Base-by-base conservation (phyloP, 2,113 vertebrate species). In the Chloropsis cyanopogon region DNA sequence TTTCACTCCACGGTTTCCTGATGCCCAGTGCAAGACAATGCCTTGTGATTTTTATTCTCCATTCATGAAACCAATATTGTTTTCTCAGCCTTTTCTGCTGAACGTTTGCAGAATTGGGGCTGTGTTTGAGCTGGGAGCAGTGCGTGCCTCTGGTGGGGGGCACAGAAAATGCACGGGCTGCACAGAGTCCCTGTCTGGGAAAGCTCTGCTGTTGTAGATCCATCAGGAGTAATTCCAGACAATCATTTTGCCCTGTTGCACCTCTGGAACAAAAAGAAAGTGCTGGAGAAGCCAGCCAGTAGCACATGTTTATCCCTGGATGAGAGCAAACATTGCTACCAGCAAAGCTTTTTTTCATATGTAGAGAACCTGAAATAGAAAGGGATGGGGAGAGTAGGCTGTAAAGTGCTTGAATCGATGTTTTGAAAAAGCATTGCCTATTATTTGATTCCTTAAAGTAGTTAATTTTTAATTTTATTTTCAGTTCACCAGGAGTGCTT, bases 181-280 rank as follows among this genome's bases (percentile, higher is more conserved):
- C 73, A 24, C 12, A 28, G 44, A 65, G 84, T 65, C 37, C 81
- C 28, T 9, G 31, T 12, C 6, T 26, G 70, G 75, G 53, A 66
- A 41, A 70, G 26, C 64, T 39, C 37, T 7, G 4, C 79, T 22
- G 31, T 2, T 18, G 52, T 1, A 50, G 50, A 17, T 39, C 3
- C 25, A 21, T 41, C 59, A 12, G 26, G 54, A 41, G 72, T 17
- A 2, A 4, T 1, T 33, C 86, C 90, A 37, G 52, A 88, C 82
- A 95, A 76, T 63, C 10, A 2, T 64, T 90, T 63, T 95, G 94
- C 84, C 72, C 44, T 42, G 15, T 61, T 88, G 94, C 61, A 92
- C 33, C 80, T 77, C 70, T 87, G 35, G 69, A 49, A 88, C 86
- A 90, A 84, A 91, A 94, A 65, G 90, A 95, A 96, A 63, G 52